phyloP scores from a whole-genome alignment of 2,113 vertebrate genomes.

The Elanus axillaris region DNA sequence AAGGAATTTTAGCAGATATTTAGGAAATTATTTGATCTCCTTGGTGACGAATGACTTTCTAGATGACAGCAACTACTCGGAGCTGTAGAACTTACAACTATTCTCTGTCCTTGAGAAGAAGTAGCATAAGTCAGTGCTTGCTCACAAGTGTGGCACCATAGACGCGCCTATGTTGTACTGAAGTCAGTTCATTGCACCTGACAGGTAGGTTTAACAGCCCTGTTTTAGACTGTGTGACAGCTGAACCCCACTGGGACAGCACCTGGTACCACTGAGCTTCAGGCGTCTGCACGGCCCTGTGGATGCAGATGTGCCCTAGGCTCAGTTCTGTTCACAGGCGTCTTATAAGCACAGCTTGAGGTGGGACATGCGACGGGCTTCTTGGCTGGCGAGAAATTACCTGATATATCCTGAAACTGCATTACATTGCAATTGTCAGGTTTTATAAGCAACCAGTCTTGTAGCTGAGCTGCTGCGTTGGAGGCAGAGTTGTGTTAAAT shows the following conservation, averaged over 20 bases:
- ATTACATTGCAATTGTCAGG: background rate
- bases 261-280: background rate
- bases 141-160: background rate
- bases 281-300: background rate
- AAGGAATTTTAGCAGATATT: background rate
- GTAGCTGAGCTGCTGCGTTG: background rate
- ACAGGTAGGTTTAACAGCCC: background rate
- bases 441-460: background rate
- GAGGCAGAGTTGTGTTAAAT: background rate
- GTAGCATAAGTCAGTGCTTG: background rate
- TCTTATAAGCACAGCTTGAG: background rate
- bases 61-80: background rate
- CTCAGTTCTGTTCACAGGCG: background rate
- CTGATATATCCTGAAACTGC: background rate
- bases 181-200: background rate
- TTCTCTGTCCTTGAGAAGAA: background rate
- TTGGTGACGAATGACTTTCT: background rate
- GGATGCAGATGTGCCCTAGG: background rate
- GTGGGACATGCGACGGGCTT: background rate
- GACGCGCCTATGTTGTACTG: rapidly evolving
- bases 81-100: background rate
- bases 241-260: background rate
- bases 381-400: background rate
- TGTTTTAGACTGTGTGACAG: background rate
- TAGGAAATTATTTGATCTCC: background rate